Evolutionary conservation across 2,113 vertebrate species (phyloP), one percentile per base, ranked within the genome.

Genomic region (Hyperopisus bebe): DNA sequence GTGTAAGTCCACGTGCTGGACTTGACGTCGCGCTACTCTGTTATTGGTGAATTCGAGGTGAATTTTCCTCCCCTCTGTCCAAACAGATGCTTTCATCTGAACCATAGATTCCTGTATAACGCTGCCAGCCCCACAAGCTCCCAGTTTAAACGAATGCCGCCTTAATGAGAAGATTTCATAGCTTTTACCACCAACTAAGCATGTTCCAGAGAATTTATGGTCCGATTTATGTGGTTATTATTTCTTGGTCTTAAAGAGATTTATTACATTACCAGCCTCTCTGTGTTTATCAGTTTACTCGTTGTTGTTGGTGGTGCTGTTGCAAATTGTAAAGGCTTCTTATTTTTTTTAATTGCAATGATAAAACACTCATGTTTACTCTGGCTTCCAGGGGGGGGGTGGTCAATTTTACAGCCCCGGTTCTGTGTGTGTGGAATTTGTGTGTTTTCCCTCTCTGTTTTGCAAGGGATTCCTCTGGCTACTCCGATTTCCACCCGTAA

Each of bases 191-290:
- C 74, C 74, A 80, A 19, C 35, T 39, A 80, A 80, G 74, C 74
- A 80, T 80, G 74, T 35, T 80, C 74, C 74, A 80, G 74, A 19
- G 35, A 35, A 80, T 80, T 80, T 80, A 80, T 80, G 74, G 74
- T 17, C 17, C 17, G 74, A 80, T 80, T 39, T 80, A 80, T 80
- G 74, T 80, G 74, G 74, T 42, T 80, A 42, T 80, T 35, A 80
- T 80, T 35, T 80, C 74, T 80, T 7, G 31, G 74, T 80, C 35
- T 80, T 80, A 35, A 80, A 80, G 74, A 80, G 35, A 42, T 80
- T 80, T 80, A 42, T 80, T 80, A 80, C 31, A 7, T n/a, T 80
- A 5, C 35, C 74, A 80, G 74, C 35, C 35, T 39, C 35, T 19
- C 2, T 39, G 0, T n/a, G 39, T 80, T 19, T 42, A 39, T 42